A percentile compares a stretch with the other conserved stretches of the same genome.
Evolutionary conservation across 2,888 invertebrate genomes (phyloP).

Genomic region (Drosophila incognita): DNA sequence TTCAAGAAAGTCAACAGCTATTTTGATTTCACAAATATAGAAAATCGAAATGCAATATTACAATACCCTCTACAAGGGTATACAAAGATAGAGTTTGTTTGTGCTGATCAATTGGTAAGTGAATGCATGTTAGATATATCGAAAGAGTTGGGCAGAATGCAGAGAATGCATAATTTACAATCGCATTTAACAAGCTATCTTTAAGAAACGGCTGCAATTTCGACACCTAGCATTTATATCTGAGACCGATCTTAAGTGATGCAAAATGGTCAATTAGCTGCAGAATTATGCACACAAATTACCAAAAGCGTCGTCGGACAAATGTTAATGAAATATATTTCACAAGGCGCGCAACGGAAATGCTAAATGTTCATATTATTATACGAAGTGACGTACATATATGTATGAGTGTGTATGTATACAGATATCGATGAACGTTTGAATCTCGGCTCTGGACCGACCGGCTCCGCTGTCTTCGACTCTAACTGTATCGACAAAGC

Average conservation of each 20-base stretch:
- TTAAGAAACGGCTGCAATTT: constrained; percentile 23
- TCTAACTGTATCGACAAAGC: constrained; percentile 77
- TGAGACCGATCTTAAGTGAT: constrained; percentile 41
- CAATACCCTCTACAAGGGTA: background rate
- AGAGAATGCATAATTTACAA: constrained; percentile 2
- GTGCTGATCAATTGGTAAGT: background rate
- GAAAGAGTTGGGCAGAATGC: background rate
- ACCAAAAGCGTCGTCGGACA: constrained; percentile 53
- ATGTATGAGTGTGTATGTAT: background rate
- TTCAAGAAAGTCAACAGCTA: background rate
- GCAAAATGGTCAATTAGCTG: constrained; percentile 59
- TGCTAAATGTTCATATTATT: constrained; percentile 80
- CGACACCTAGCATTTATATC: constrained; percentile 28
- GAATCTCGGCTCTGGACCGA: constrained; percentile 46
- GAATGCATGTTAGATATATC: background rate
- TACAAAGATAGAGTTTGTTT: background rate
- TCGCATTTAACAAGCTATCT: background rate
- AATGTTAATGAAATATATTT: constrained; percentile 68
- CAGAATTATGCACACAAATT: constrained; percentile 73
- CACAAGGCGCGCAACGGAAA: constrained; percentile 74
- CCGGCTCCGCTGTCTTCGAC: constrained; percentile 42
- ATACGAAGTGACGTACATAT: constrained; percentile 43
- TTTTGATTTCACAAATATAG: background rate
- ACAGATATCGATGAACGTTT: constrained; percentile 59
- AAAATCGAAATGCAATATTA: background rate